Base-by-base conservation (phyloP, 2,888 invertebrate genomes). In the Drepanosiphum platanoidis region DNA sequence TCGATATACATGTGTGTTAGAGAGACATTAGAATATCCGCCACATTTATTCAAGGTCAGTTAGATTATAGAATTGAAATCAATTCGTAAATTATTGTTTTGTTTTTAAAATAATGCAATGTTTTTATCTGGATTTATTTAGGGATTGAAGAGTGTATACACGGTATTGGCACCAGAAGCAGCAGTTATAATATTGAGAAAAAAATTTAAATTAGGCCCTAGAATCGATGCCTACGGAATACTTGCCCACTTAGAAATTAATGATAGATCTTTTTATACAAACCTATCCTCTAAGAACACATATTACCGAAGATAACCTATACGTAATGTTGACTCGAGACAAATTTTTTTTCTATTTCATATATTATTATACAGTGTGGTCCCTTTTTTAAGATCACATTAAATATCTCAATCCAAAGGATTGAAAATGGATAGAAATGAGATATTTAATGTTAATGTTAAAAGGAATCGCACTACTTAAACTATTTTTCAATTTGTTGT, bases 91-190 rank as follows among this genome's bases (percentile, higher is more conserved):
- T 71, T 39, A n/a, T 13, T 61, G 36, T 75, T 74, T 4, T 71
- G 46, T 46, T 30, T 30, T 70, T 11, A 30, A 74, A 36, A 36
- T 64, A 39, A 5, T 61, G 11, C 34, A 18, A 27, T 27, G 9
- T 15, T 77, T 75, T 36, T 15, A 36, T 42, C 4, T n/a, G n/a
- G 27, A 22, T 46, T 80, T 36, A 22, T 70, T 58, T 36, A 80
- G 80, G 36, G 13, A 0, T 27, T 36, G 27, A 2, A 34, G 34
- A 18, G 70, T 27, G 22, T 80, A 70, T 58, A 36, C 36, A 70
- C 52, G 1, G 11, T 80, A 0, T 18, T 80, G 58, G 70, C 52
- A 13, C 80, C 80, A 36, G 70, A 80, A 80, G 70, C 36, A 58
- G 80, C 80, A 7, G 13, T 80, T 30, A 36, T 70, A 27, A 4